A percentile compares a stretch with the other conserved stretches of the same genome.
Conservation (phyloP, 2,888 invertebrate genomes). For the Drosophila fungiperda region DNA sequence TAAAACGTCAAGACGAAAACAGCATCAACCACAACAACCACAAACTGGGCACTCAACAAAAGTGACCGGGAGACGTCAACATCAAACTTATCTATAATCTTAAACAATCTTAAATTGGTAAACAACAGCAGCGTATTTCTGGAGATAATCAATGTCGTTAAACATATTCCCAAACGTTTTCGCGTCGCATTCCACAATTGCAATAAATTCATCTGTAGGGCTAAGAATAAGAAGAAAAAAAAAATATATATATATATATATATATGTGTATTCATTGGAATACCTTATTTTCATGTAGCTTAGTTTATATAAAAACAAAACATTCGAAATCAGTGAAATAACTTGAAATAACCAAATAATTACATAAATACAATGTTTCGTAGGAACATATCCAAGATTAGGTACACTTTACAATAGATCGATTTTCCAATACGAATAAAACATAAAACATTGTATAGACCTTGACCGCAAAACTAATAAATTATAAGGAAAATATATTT, state of each 20-base stretch:
- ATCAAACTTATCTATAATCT: slow-evolving; percentile 19
- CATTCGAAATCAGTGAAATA: not conserved
- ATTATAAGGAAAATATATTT: too few species aligned
- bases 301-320: not conserved
- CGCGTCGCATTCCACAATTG: not conserved
- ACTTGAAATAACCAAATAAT: not conserved
- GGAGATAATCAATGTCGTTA: slow-evolving; percentile 22
- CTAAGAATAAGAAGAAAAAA: not conserved
- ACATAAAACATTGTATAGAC: not conserved
- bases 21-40: slow-evolving; percentile 8
- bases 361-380: not conserved
- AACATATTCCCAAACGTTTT: slow-evolving; percentile 18
- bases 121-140: slow-evolving; percentile 14
- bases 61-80: slow-evolving; percentile 15
- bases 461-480: not conserved
- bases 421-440: not conserved
- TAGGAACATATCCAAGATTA: not conserved
- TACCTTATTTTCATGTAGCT: not conserved
- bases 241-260: not conserved
- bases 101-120: slow-evolving; percentile 14
- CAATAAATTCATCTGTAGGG: not conserved
- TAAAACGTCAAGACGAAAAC: slow-evolving; percentile 2
- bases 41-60: slow-evolving; percentile 9
- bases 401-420: not conserved
- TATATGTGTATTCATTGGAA: not conserved